Conservation (phyloP, 2,797 vertebrate species). For the Geotrypetes seraphini region DNA sequence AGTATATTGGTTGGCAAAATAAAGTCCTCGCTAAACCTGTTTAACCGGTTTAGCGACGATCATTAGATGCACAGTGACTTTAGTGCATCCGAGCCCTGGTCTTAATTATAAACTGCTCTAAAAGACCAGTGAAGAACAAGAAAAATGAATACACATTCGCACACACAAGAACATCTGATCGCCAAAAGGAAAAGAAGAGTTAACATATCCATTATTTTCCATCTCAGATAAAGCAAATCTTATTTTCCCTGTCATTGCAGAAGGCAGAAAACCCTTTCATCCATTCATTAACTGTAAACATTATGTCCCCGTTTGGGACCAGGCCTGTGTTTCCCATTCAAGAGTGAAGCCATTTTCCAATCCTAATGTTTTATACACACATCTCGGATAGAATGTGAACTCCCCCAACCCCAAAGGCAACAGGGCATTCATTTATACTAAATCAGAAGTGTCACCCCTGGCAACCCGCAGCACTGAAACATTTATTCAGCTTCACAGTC, state of each 20-base stretch:
- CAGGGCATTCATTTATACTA: constrained; percentile 95
- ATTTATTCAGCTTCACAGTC: constrained; percentile 98
- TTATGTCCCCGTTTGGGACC: constrained; percentile 55
- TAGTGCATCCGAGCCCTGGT: no score
- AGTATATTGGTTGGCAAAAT: no score
- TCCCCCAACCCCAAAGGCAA: constrained; percentile 83
- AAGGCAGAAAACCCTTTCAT: constrained; percentile 66
- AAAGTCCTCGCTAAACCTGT: no score
- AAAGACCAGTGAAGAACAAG: constrained; percentile 12
- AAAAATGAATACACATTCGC: neutral
- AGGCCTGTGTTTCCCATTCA: constrained; percentile 56
- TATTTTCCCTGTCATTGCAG: constrained; percentile 64
- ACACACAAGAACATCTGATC: constrained; percentile 48
- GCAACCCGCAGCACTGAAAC: constrained; percentile 92
- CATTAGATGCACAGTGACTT: no score
- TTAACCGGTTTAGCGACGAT: no score
- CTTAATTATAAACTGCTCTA: no score
- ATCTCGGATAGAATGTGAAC: constrained; percentile 60
- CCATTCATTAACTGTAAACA: constrained; percentile 69
- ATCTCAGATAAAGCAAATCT: constrained; percentile 58
- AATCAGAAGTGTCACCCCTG: constrained; percentile 99
- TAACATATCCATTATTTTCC: constrained; percentile 64
- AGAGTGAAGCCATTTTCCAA: constrained; percentile 63
- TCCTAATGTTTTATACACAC: constrained; percentile 74
- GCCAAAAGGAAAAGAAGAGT: constrained; percentile 38